A percentile compares a stretch with the other conserved stretches of the same genome.
These are phyloP conservation scores for Pseudomugil gertrudae DNA, from an alignment of 2,797 vertebrate genomes.

Conservation along the genomic window DNA sequence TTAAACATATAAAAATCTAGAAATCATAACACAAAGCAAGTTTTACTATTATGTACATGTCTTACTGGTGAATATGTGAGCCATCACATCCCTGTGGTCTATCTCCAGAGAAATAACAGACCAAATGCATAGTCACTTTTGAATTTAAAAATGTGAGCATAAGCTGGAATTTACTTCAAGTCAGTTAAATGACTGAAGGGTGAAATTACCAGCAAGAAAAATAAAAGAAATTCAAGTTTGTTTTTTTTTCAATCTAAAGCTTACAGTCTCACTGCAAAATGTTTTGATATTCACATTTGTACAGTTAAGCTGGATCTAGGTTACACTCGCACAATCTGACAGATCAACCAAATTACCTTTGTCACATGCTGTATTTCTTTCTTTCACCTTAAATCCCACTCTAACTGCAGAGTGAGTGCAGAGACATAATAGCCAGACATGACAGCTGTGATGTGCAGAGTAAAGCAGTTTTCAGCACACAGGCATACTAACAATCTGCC, in stretches of 20 bases:
- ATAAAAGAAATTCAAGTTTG: too few relatives aligned
- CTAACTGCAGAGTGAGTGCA: constrained; percentile 8
- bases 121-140: background rate
- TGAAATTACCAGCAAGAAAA: background rate
- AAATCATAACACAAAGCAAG: too few relatives aligned
- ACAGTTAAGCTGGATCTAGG: background rate
- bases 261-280: background rate
- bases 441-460: constrained; percentile 41
- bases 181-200: constrained; percentile 1
- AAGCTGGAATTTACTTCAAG: constrained; percentile 3
- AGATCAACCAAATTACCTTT: constrained; percentile 4
- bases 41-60: background rate
- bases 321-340: constrained; percentile 14
- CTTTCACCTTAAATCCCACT: constrained; percentile 25
- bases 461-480: constrained; percentile 38
- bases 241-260: background rate
- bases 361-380: constrained; percentile 1
- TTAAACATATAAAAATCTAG: too few relatives aligned
- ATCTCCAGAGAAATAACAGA: background rate
- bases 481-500: constrained; percentile 37
- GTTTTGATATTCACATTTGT: constrained; percentile 8
- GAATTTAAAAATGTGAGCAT: background rate
- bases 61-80: background rate
- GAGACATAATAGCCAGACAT: constrained; percentile 27
- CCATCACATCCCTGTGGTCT: background rate